Evolutionary conservation across 2,113 vertebrate species (phyloP).

Genomic region (Ctenodactylus gundi): DNA sequence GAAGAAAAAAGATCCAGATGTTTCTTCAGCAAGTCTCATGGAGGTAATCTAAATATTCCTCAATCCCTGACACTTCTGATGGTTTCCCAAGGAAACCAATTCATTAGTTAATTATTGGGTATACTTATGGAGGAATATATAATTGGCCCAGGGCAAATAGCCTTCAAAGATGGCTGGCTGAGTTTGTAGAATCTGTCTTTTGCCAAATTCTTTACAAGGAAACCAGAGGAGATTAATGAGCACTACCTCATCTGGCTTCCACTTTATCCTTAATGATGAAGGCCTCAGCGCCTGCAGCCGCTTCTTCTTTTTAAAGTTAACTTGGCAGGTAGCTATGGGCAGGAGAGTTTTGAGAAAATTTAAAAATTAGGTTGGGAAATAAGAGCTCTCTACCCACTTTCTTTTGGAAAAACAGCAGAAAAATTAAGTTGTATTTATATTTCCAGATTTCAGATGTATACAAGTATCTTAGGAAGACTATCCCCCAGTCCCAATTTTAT

Average conservation of each 20-base stretch:
- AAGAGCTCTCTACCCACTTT: slow-evolving; percentile 69
- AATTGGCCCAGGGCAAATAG: slow-evolving; percentile 82
- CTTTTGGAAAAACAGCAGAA: neutral
- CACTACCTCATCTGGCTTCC: slow-evolving; percentile 73
- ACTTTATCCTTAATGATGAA: slow-evolving; percentile 79
- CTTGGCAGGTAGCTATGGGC: slow-evolving; percentile 62
- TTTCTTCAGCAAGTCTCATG: slow-evolving; percentile 81
- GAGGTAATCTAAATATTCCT: slow-evolving; percentile 83
- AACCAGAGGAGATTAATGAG: slow-evolving; percentile 79
- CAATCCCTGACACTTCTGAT: slow-evolving; percentile 78
- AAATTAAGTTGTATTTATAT: slow-evolving; percentile 55
- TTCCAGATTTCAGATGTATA: slow-evolving; percentile 23
- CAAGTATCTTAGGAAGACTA: neutral
- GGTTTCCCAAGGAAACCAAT: slow-evolving; percentile 83
- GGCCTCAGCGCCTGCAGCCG: slow-evolving; percentile 24
- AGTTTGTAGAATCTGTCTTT: slow-evolving; percentile 66
- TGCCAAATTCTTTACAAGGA: slow-evolving; percentile 80
- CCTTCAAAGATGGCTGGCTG: slow-evolving; percentile 78
- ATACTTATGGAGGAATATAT: slow-evolving; percentile 82
- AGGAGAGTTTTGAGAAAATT: slow-evolving; percentile 76
- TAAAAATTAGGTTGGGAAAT: slow-evolving; percentile 80
- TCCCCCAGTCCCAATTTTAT: neutral
- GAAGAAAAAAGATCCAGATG: slow-evolving; percentile 87
- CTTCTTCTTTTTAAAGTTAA: slow-evolving; percentile 69
- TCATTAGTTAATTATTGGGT: slow-evolving; percentile 85